Evolutionary conservation across 2,113 vertebrate genomes (phyloP).

Genomic region (Paradisaea rubra): DNA sequence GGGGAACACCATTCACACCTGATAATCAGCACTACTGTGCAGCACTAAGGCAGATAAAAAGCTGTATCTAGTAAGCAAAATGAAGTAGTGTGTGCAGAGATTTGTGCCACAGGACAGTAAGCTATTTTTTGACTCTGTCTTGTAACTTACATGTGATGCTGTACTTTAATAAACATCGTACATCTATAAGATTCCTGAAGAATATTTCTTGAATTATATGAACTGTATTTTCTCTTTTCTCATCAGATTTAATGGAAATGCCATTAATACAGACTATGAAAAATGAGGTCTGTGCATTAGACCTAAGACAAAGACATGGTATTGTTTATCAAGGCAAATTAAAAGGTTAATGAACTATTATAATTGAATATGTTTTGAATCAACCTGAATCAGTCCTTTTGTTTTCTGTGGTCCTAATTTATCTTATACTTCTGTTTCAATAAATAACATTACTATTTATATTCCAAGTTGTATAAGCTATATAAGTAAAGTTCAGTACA

Average conservation of each 20-base stretch:
- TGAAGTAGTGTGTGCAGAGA: neutral
- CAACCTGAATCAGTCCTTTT: neutral
- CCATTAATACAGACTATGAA: neutral
- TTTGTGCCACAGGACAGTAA: neutral
- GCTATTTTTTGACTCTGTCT: neutral
- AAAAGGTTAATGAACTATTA: neutral
- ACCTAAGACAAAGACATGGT: neutral
- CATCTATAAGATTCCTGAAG: neutral
- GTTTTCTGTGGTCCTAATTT: neutral
- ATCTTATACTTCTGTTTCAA: neutral
- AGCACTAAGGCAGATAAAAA: neutral
- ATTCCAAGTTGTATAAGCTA: neutral
- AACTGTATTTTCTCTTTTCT: neutral
- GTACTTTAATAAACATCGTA: neutral
- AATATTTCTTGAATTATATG: neutral
- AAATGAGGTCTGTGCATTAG: neutral
- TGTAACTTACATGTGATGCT: neutral
- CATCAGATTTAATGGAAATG: neutral
- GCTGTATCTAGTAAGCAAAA: neutral
- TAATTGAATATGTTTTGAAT: neutral
- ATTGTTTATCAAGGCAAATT: neutral
- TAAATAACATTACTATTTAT: neutral
- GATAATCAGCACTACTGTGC: neutral
- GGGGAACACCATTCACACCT: neutral
- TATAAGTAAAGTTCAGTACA: neutral